Evolutionary conservation across 2,113 vertebrate species (phyloP).

Genomic region (Orcinus orca): DNA sequence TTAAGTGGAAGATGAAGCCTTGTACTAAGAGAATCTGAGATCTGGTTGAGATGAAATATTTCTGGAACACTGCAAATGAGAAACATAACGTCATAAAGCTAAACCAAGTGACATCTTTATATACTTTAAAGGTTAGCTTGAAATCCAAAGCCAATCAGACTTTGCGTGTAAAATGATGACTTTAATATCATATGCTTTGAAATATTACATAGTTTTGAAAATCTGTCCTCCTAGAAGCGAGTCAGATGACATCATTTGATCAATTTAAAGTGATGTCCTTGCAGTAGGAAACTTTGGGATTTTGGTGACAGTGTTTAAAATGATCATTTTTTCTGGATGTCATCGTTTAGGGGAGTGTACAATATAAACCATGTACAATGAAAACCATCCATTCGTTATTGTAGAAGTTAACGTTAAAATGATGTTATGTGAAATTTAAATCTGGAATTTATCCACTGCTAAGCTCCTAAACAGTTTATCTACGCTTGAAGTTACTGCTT

Average conservation of each 20-base stretch:
- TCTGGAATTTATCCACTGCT: not conserved
- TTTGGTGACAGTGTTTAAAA: constrained; percentile 23
- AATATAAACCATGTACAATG: not conserved
- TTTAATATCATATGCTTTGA: constrained; percentile 18
- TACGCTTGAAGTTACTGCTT: not conserved
- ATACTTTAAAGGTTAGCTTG: not conserved
- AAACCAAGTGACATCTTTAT: not conserved
- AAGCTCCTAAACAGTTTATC: not conserved
- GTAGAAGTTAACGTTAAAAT: not conserved
- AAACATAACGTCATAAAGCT: not conserved
- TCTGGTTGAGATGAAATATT: constrained; percentile 10
- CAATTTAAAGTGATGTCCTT: not conserved
- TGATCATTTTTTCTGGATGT: not conserved
- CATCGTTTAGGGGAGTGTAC: not conserved
- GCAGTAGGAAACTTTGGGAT: not conserved
- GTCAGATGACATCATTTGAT: not conserved
- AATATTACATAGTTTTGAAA: not conserved
- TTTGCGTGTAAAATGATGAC: not conserved
- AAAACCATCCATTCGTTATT: not conserved
- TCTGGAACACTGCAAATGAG: not conserved
- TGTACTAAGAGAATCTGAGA: not conserved
- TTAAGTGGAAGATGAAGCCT: not conserved
- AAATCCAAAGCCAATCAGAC: not conserved
- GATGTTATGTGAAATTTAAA: not conserved
- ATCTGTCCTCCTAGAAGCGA: not conserved